These are phyloP conservation scores for Pseudocheirus occidentalis DNA, from an alignment of 2,797 vertebrate genomes.

Conservation along the genomic window DNA sequence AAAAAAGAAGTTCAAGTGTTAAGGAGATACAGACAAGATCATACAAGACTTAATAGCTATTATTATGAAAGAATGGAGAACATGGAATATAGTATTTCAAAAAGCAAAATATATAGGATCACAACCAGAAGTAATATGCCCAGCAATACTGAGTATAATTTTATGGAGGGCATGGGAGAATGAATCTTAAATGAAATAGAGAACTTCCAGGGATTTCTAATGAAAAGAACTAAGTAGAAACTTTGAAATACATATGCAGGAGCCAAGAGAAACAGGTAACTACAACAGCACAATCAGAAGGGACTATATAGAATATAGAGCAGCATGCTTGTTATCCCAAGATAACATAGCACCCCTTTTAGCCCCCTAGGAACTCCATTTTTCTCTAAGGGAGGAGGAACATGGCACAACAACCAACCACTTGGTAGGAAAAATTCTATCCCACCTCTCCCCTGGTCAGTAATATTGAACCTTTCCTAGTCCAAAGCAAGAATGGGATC, in stretches of 20 bases:
- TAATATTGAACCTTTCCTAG: neutral
- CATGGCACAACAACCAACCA: neutral
- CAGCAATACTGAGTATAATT: neutral
- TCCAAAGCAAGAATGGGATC: neutral
- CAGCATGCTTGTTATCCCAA: neutral
- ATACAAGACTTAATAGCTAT: neutral
- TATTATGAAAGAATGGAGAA: neutral
- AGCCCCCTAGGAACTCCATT: neutral
- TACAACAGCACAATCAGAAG: neutral
- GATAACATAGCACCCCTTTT: neutral
- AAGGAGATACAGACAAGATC: neutral
- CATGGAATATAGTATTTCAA: neutral
- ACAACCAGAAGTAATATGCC: neutral
- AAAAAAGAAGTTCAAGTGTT: neutral
- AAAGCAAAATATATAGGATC: neutral
- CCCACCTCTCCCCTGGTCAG: neutral
- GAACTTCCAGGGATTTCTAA: neutral
- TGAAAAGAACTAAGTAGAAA: neutral
- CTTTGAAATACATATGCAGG: neutral
- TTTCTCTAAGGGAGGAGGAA: neutral
- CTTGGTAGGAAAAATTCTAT: neutral
- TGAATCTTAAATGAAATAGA: neutral
- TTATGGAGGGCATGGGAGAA: neutral
- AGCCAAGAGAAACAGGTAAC: neutral
- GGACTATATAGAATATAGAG: neutral